phyloP scores from a whole-genome alignment of 2,113 vertebrate species.

The Sminthopsis crassicaudata region DNA sequence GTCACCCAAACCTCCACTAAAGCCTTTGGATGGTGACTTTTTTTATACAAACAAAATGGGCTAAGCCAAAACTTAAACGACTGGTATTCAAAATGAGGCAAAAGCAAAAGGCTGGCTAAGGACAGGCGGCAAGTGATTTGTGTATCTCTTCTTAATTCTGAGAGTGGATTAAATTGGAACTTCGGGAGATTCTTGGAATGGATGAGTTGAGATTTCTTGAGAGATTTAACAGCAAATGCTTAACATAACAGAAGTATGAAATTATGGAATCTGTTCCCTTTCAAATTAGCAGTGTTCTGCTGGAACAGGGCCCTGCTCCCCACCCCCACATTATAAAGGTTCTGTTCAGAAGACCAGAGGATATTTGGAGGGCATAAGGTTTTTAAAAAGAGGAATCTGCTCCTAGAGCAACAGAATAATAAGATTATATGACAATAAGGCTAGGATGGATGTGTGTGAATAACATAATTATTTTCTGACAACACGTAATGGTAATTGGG shows the following conservation, averaged over 20 bases:
- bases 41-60: neutral
- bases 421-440: neutral
- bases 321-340: neutral
- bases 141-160: constrained; percentile 65
- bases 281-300: constrained; percentile 40
- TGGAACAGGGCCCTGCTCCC: neutral
- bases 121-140: constrained; percentile 41
- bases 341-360: constrained; percentile 2
- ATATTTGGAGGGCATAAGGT: constrained; percentile 8
- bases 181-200: constrained; percentile 51
- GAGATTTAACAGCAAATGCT: constrained; percentile 34
- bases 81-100: constrained; percentile 12
- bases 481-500: neutral
- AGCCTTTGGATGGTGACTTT: neutral
- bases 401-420: constrained; percentile 12
- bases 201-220: constrained; percentile 28
- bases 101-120: constrained; percentile 38
- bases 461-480: neutral
- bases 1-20: neutral
- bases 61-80: neutral
- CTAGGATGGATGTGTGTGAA: neutral
- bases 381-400: neutral
- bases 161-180: constrained; percentile 54
- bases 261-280: constrained; percentile 29
- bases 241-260: neutral